A percentile compares a stretch with the other conserved stretches of the same genome.
These are phyloP conservation scores for Strigamia maritima DNA, from an alignment of 2,888 invertebrate genomes.

Conservation along the genomic window DNA sequence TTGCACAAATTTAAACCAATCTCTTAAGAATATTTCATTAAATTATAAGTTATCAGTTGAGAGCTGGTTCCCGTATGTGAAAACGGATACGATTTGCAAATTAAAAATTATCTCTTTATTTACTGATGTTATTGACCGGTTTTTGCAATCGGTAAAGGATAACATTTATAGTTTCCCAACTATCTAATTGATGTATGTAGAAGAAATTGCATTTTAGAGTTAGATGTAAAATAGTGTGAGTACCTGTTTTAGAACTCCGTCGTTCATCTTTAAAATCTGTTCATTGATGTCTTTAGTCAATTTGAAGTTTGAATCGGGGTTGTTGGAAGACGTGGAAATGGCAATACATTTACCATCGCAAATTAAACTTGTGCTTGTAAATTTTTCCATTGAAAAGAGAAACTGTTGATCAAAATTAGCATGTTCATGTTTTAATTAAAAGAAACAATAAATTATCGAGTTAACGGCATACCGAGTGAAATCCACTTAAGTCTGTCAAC, in stretches of 20 bases:
- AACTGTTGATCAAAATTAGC: not conserved
- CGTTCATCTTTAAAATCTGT: not conserved
- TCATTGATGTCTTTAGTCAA: not conserved
- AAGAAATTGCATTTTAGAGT: no score
- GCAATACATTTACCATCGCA: not conserved
- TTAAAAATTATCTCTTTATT: not conserved
- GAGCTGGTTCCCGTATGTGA: no score
- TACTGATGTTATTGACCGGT: not conserved
- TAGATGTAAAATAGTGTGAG: no score
- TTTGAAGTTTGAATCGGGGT: not conserved
- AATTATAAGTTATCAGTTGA: no score
- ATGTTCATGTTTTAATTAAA: not conserved
- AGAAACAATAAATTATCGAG: not conserved
- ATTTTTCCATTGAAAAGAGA: constrained; percentile 16
- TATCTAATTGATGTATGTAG: no score
- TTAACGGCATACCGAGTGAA: not conserved
- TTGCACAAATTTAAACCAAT: not conserved
- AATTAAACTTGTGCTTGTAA: constrained; percentile 20
- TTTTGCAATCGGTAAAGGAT: not conserved
- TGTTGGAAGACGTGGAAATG: not conserved
- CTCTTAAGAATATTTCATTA: not conserved
- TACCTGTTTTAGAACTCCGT: constrained; percentile 20
- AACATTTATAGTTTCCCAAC: no score
- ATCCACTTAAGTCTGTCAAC: not conserved
- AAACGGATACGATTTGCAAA: no score